phyloP scores from a whole-genome alignment of 1,140 invertebrate species.

The Drosophila persimilis region DNA sequence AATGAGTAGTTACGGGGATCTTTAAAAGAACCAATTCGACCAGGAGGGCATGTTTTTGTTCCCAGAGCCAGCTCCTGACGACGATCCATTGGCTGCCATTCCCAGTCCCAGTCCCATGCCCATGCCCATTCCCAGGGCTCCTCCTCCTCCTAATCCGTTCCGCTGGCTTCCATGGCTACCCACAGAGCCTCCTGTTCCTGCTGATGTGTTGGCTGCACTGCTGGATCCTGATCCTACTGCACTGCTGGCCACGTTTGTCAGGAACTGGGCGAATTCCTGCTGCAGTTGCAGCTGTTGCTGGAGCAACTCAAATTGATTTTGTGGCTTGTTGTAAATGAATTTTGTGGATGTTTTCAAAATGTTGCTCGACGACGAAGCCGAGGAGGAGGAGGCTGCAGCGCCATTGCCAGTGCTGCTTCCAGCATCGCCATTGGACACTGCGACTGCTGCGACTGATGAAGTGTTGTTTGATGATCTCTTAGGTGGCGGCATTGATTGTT shows the following conservation, averaged over 20 bases:
- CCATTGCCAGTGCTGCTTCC: not conserved
- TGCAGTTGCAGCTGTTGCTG: constrained; percentile 78
- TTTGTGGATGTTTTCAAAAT: constrained; percentile 76
- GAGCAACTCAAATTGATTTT: constrained; percentile 75
- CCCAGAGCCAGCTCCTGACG: constrained; percentile 2
- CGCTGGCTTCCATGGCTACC: constrained; percentile 4
- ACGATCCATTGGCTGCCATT: too few relatives aligned
- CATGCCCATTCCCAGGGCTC: constrained; percentile 16
- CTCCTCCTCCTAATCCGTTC: constrained; percentile 22
- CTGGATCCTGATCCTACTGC: constrained; percentile 30
- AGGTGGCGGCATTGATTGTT: constrained; percentile 55
- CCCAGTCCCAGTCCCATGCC: constrained; percentile 10
- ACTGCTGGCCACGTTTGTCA: constrained; percentile 75
- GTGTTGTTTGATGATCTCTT: constrained; percentile 33
- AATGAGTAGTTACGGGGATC: too few relatives aligned
- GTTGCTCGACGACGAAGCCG: constrained; percentile 39
- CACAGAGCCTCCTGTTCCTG: constrained; percentile 8
- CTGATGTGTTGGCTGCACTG: constrained; percentile 25
- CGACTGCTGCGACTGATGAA: constrained; percentile 16
- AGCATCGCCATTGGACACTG: constrained; percentile 26
- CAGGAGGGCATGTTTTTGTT: constrained; percentile 61
- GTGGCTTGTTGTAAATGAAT: constrained; percentile 79
- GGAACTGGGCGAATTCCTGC: constrained; percentile 78
- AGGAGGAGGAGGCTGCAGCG: constrained; percentile 36
- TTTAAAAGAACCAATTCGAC: constrained; percentile 80